Percentiles rank a stretch among this genome's conserved stretches.
Conservation (phyloP, 35 echinoderm and acorn worm genomes). For the Nesometra sesokonis region DNA sequence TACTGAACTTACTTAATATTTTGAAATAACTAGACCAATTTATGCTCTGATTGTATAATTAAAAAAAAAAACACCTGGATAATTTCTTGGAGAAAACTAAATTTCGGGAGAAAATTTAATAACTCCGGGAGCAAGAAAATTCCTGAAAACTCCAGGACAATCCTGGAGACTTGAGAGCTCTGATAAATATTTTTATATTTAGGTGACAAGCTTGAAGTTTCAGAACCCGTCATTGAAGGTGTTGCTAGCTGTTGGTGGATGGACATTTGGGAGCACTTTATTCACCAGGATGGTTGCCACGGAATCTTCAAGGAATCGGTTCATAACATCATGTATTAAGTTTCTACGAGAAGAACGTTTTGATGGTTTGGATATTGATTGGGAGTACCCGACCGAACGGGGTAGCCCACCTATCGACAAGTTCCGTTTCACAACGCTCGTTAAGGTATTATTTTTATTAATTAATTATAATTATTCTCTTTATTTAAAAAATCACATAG, state of each 20-base stretch:
- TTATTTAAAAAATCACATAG: too few relatives aligned
- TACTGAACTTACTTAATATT: too few relatives aligned
- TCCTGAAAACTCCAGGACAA: too few relatives aligned
- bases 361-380: slow-evolving; percentile 25
- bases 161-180: too few relatives aligned
- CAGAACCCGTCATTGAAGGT: slow-evolving; percentile 7
- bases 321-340: slow-evolving; percentile 6
- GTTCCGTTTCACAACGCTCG: neutral
- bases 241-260: slow-evolving; percentile 32
- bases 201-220: slow-evolving; percentile 14
- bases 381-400: slow-evolving; percentile 13
- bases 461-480: too few relatives aligned
- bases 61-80: too few relatives aligned
- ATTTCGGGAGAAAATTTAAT: too few relatives aligned
- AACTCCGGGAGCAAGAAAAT: too few relatives aligned
- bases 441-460: slow-evolving; percentile 3
- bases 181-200: too few relatives aligned
- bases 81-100: too few relatives aligned
- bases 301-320: neutral
- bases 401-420: slow-evolving; percentile 20
- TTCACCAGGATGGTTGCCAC: slow-evolving; percentile 27
- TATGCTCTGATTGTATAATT: too few relatives aligned
- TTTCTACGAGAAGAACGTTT: slow-evolving; percentile 10
- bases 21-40: too few relatives aligned
- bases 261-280: slow-evolving; percentile 10